Conservation (phyloP, 1,140 invertebrate species). For the Drosophila aff. region DNA sequence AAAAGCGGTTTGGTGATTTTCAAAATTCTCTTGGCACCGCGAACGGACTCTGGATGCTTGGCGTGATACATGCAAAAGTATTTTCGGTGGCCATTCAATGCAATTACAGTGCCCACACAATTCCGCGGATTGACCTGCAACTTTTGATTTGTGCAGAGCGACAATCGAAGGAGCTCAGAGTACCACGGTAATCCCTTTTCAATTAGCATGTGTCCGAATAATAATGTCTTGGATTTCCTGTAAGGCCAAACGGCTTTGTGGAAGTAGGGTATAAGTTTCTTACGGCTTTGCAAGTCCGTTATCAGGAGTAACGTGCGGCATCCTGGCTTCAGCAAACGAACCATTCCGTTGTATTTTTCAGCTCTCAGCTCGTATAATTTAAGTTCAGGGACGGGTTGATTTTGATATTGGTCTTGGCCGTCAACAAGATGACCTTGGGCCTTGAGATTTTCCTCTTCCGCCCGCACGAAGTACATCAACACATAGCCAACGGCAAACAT, state of each 20-base stretch:
- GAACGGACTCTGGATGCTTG: slow-evolving; percentile 89
- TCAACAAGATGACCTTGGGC: slow-evolving; percentile 85
- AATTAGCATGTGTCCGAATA: slow-evolving; percentile 96
- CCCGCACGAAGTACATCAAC: slow-evolving; percentile 94
- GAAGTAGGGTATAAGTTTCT: slow-evolving; percentile 95
- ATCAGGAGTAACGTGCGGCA: slow-evolving; percentile 96
- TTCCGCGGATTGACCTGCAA: slow-evolving; percentile 97
- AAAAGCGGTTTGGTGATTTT: slow-evolving; percentile 72
- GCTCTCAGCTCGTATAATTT: slow-evolving; percentile 96
- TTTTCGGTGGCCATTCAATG: slow-evolving; percentile 97
- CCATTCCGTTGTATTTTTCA: slow-evolving; percentile 97
- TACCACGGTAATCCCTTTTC: slow-evolving; percentile 98
- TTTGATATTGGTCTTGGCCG: slow-evolving; percentile 67
- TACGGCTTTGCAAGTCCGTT: slow-evolving; percentile 94
- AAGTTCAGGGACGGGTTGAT: slow-evolving; percentile 86
- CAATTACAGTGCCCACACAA: slow-evolving; percentile 98
- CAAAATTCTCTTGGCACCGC: slow-evolving; percentile 86
- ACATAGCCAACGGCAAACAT: slow-evolving; percentile 93
- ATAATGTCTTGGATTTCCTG: slow-evolving; percentile 96
- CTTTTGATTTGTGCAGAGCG: slow-evolving; percentile 91
- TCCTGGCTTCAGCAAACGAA: slow-evolving; percentile 96
- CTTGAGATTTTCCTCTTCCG: slow-evolving; percentile 92
- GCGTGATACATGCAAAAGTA: slow-evolving; percentile 99
- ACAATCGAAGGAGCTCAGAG: slow-evolving; percentile 93
- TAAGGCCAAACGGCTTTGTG: slow-evolving; percentile 97